Percentiles rank a stretch among this genome's conserved stretches.
These are phyloP conservation scores for Vicugna pacos DNA, from an alignment of 2,113 vertebrate species.

Conservation along the genomic window DNA sequence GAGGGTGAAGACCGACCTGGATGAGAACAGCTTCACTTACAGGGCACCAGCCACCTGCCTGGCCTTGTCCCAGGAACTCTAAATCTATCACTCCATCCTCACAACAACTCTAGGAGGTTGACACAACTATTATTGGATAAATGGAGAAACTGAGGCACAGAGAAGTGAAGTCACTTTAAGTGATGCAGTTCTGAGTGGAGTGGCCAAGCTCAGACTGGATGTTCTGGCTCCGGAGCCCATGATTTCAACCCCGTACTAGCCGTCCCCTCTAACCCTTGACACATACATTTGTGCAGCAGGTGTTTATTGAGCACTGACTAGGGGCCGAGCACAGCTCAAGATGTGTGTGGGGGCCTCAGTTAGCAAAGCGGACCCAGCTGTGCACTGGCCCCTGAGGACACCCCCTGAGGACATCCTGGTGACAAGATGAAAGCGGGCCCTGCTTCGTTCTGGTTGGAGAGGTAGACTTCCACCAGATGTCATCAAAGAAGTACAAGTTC, in stretches of 20 bases:
- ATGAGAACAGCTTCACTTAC: background rate
- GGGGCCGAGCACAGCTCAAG: background rate
- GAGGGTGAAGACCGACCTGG: background rate
- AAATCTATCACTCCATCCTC: background rate
- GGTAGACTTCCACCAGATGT: background rate
- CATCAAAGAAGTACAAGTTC: background rate
- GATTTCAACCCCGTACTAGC: background rate
- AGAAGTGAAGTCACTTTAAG: background rate
- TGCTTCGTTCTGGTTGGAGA: background rate
- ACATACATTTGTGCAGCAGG: background rate
- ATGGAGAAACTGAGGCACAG: background rate
- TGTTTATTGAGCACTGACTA: background rate
- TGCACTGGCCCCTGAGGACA: background rate
- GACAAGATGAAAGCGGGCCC: background rate
- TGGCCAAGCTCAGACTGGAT: background rate
- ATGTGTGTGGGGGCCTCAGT: background rate
- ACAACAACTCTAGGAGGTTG: background rate
- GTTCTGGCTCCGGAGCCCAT: constrained; percentile 33
- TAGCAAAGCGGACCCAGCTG: background rate
- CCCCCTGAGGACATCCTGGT: background rate
- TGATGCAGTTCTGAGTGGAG: background rate
- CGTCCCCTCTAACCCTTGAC: background rate
- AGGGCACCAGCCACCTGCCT: background rate
- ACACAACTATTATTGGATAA: background rate
- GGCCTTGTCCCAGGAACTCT: background rate